Conservation (phyloP, 2,888 invertebrate species). For the Stenchaetothrips biformis region DNA sequence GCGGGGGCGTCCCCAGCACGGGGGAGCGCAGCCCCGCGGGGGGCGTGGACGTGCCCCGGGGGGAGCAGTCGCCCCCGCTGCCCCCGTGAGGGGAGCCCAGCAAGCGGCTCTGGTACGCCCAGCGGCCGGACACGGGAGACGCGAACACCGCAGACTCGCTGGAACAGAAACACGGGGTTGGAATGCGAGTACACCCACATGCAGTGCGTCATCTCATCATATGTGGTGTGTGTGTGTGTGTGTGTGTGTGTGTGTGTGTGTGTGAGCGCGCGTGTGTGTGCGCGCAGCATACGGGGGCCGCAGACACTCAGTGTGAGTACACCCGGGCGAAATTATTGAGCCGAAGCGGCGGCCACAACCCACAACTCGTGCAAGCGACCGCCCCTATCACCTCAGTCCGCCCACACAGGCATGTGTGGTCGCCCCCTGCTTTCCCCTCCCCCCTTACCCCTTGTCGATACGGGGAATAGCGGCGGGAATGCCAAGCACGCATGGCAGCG, state of each 20-base stretch:
- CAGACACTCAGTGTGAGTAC: too few relatives aligned
- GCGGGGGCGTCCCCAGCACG: neutral
- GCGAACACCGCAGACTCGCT: constrained; percentile 17
- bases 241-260: too few relatives aligned
- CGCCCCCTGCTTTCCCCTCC: neutral
- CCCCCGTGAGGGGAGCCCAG: neutral
- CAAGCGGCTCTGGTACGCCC: constrained; percentile 9
- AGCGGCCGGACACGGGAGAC: constrained; percentile 9
- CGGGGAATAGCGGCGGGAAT: neutral
- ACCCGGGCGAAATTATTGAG: too few relatives aligned
- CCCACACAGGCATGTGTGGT: too few relatives aligned
- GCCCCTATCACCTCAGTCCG: too few relatives aligned
- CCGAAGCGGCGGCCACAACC: too few relatives aligned
- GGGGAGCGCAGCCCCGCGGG: neutral
- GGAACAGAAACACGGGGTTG: neutral
- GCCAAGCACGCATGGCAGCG: neutral
- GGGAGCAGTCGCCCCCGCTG: neutral
- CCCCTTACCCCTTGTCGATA: neutral
- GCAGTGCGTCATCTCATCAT: too few relatives aligned
- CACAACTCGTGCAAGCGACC: too few relatives aligned
- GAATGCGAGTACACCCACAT: too few relatives aligned
- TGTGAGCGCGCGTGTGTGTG: too few relatives aligned
- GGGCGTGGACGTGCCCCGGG: constrained; percentile 6
- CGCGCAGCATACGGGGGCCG: too few relatives aligned
- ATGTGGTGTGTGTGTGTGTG: too few relatives aligned